A percentile compares a stretch with the other conserved stretches of the same genome.
phyloP scores from a whole-genome alignment of 2,797 vertebrate species.

The Dermochelys coriacea region DNA sequence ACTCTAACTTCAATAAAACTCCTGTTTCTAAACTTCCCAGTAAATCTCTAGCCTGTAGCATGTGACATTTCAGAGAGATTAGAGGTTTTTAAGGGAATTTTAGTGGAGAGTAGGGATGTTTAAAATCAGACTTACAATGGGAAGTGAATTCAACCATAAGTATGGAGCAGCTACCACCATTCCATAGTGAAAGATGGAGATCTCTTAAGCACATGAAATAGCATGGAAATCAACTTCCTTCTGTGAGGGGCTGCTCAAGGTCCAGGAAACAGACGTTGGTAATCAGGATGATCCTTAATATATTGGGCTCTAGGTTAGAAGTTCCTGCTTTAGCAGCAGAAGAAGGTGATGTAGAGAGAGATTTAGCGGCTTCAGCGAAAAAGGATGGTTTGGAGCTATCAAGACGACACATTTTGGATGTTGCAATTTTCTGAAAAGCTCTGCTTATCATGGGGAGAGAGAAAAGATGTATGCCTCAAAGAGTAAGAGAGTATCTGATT shows the following conservation, averaged over 20 bases:
- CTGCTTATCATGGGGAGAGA: background rate
- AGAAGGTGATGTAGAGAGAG: background rate
- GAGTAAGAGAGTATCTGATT: background rate
- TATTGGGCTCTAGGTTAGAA: background rate
- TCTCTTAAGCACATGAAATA: background rate
- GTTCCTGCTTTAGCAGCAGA: background rate
- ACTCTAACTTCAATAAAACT: background rate
- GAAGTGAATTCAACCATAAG: background rate
- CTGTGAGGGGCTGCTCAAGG: background rate
- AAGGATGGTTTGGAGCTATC: background rate
- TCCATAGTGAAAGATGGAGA: background rate
- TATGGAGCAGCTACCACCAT: background rate
- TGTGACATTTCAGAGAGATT: background rate
- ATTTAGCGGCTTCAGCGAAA: background rate
- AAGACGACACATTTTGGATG: background rate
- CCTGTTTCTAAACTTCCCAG: background rate
- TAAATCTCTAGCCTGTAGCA: rapidly evolving
- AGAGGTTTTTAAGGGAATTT: background rate
- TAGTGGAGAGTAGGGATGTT: rapidly evolving
- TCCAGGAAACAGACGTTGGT: background rate
- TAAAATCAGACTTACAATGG: background rate
- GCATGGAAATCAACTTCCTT: background rate
- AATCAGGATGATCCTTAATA: background rate
- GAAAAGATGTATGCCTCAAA: background rate
- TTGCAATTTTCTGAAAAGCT: background rate